Evolutionary conservation across 2,888 invertebrate species (phyloP), one percentile per base, ranked within the genome.

Genomic region (Agrochola litura): DNA sequence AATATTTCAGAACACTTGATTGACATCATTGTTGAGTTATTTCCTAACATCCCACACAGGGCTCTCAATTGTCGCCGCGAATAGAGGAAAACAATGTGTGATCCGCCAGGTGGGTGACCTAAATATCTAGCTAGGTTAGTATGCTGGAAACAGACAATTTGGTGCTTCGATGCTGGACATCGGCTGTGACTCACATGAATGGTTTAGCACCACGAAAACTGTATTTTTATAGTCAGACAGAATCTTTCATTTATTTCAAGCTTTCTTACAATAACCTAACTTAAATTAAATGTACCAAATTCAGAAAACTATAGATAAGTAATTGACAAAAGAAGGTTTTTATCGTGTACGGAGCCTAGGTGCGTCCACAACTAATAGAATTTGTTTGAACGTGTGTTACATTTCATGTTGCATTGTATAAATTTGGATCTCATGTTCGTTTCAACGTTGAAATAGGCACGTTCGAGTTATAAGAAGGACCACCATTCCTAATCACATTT

Each of bases 21-120:
- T 64, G 49, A 64, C 10, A 63, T n/a, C n/a, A 30, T 25, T 16
- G 30, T 56, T 30, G 41, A 72, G 46, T n/a, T 63, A 41, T 80
- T 77, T 71, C 72, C 41, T 41, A 49, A 63, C 41, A 58, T 49
- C 22, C 54, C 61, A 81, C 81, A 73, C 19, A 16, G 41, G 52
- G 14, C 49, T n/a, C 6, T 64, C 58, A 73, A 64, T 64, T 64
- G 30, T 58, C n/a, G 49, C 49, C 49, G 43, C 64, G 58, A 65
- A 65, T 81, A 58, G 52, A 43, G 25, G 58, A 37, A 73, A 58
- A 81, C 81, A 74, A 65, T 81, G 74, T 81, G 82, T 8, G 58
- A 54, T 3, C 16, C 22, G 43, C 64, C 64, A 73, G 81, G 74
- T 78, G 78, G 49, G 14, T 25, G 75, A 52, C 75, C 74, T 58